These are phyloP conservation scores for Drosophila demipolita DNA, from an alignment of 2,888 invertebrate species.

Conservation along the genomic window DNA sequence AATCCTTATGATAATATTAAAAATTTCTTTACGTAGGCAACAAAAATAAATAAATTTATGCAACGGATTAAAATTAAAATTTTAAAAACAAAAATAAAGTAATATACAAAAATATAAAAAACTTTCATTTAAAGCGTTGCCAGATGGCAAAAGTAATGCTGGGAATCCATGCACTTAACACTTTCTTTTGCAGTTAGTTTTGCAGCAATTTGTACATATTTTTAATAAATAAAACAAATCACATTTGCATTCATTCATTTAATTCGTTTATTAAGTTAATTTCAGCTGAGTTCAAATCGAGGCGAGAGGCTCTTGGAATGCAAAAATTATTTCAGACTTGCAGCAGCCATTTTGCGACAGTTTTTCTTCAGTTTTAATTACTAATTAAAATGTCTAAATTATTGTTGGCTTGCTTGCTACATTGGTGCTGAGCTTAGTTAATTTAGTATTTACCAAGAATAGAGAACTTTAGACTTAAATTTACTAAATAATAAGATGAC, in stretches of 20 bases:
- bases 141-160: not conserved
- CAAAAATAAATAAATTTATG: slow-evolving; percentile 46
- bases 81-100: slow-evolving; percentile 63
- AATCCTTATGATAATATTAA: slow-evolving; percentile 59
- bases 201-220: not conserved
- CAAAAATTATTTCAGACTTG: slow-evolving; percentile 54
- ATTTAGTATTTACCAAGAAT: slow-evolving; percentile 40
- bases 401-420: slow-evolving; percentile 26
- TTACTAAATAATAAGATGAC: slow-evolving; percentile 49
- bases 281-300: slow-evolving; percentile 52
- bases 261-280: slow-evolving; percentile 39
- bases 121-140: slow-evolving; percentile 8
- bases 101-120: slow-evolving; percentile 13
- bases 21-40: slow-evolving; percentile 64
- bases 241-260: slow-evolving; percentile 39
- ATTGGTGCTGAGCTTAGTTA: slow-evolving; percentile 46
- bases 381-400: slow-evolving; percentile 46
- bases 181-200: not conserved
- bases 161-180: not conserved
- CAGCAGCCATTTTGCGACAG: slow-evolving; percentile 7
- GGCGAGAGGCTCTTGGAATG: slow-evolving; percentile 63
- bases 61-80: slow-evolving; percentile 62
- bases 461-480: slow-evolving; percentile 58
- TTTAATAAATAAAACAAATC: slow-evolving; percentile 11
- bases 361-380: slow-evolving; percentile 15